Conservation (phyloP, 2,888 invertebrate species). For the Apeira syringaria region DNA sequence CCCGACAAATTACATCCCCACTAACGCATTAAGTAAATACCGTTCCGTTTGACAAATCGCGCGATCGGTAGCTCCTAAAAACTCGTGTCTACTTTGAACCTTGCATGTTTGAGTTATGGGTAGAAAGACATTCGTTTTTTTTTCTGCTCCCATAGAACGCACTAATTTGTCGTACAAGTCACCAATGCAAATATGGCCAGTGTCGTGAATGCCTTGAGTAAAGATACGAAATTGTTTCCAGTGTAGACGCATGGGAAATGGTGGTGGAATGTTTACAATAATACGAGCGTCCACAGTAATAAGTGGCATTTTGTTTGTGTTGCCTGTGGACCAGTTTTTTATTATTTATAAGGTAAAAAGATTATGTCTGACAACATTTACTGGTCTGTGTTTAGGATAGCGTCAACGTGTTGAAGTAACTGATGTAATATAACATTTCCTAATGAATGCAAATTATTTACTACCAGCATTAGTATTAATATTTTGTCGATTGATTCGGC, state of each 20-base stretch:
- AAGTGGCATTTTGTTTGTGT: constrained; percentile 31
- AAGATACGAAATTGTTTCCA: constrained; percentile 80
- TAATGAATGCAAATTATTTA: no score
- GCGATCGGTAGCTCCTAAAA: constrained; percentile 54
- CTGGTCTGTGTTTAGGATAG: background rate
- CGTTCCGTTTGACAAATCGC: constrained; percentile 59
- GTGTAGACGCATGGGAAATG: constrained; percentile 64
- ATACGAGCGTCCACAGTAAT: constrained; percentile 26
- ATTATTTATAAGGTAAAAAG: constrained; percentile 9
- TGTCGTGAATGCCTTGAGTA: constrained; percentile 77
- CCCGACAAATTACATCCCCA: constrained; percentile 60
- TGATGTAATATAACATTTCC: no score
- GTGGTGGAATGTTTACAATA: constrained; percentile 34
- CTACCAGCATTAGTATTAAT: no score
- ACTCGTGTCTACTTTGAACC: constrained; percentile 23
- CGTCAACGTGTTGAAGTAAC: no score
- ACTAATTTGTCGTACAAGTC: constrained; percentile 78
- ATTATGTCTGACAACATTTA: constrained; percentile 9
- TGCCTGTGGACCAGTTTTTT: constrained; percentile 18
- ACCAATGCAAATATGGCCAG: constrained; percentile 75
- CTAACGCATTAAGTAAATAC: constrained; percentile 73
- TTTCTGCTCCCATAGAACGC: constrained; percentile 53
- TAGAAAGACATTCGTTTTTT: constrained; percentile 29
- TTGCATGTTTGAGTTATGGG: constrained; percentile 25
- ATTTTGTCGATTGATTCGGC: no score